These are phyloP conservation scores for Atractosteus spatula DNA, from an alignment of 2,113 vertebrate genomes.

Conservation along the genomic window DNA sequence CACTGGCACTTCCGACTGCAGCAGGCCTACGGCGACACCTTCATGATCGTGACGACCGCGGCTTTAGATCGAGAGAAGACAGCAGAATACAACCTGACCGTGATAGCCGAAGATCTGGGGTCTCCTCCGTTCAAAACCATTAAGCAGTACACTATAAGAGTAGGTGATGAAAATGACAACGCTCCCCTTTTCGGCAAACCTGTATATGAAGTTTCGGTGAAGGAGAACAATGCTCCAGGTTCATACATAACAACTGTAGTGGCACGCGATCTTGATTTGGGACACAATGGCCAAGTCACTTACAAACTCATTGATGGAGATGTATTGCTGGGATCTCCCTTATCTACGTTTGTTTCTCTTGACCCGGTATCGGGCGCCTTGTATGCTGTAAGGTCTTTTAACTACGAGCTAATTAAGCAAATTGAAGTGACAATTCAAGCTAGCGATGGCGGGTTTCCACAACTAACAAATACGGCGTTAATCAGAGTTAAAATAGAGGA, in stretches of 20 bases:
- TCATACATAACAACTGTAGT: conserved; percentile 64
- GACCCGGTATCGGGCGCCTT: conserved; percentile 54
- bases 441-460: conserved; percentile 50
- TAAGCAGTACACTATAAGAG: conserved; percentile 61
- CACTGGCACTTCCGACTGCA: conserved; percentile 66
- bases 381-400: conserved; percentile 50
- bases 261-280: conserved; percentile 60
- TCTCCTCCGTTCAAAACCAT: conserved; percentile 62
- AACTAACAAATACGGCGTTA: conserved; percentile 39
- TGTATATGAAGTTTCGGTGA: conserved; percentile 60
- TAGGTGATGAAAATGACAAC: conserved; percentile 71
- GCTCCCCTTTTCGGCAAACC: conserved; percentile 59
- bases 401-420: conserved; percentile 50
- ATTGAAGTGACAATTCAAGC: conserved; percentile 55
- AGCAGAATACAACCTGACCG: conserved; percentile 67
- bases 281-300: conserved; percentile 53
- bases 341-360: conserved; percentile 53
- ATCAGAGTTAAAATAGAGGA: conserved; percentile 57
- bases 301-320: conserved; percentile 59
- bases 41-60: conserved; percentile 63
- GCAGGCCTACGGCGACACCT: conserved; percentile 66
- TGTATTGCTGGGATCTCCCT: conserved; percentile 21
- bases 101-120: conserved; percentile 67
- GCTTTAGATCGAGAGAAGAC: conserved; percentile 63
- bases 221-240: conserved; percentile 69